phyloP scores from a whole-genome alignment of 2,888 invertebrate genomes.

The Iphiclides podalirius region DNA sequence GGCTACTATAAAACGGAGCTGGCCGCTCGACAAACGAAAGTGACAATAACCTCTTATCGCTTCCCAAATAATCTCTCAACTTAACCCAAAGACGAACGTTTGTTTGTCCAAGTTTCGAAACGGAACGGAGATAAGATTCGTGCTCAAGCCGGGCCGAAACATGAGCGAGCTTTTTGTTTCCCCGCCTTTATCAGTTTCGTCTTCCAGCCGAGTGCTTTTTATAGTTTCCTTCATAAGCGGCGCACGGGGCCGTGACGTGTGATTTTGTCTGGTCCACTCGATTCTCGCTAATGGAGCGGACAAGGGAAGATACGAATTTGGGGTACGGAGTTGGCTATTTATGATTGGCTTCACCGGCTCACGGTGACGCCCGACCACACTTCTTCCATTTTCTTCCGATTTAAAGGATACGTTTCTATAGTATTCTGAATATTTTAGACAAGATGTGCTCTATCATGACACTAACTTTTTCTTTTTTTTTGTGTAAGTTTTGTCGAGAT shows the following conservation, averaged over 20 bases:
- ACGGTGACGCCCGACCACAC: too few relatives aligned
- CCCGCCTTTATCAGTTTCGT: constrained; percentile 13
- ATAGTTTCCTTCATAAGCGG: constrained; percentile 22
- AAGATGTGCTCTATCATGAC: too few relatives aligned
- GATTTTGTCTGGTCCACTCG: constrained; percentile 16
- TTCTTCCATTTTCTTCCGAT: too few relatives aligned
- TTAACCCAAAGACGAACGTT: constrained; percentile 18
- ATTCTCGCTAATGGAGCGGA: constrained; percentile 15
- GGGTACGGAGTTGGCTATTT: constrained; percentile 10
- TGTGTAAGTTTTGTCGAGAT: too few relatives aligned
- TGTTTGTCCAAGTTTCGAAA: constrained; percentile 19
- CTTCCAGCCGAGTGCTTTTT: constrained; percentile 26
- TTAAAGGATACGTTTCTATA: too few relatives aligned
- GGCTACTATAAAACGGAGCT: too few relatives aligned
- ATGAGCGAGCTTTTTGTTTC: constrained; percentile 16
- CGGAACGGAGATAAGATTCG: constrained; percentile 13
- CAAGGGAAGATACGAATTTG: constrained; percentile 1
- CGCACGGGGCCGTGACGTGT: constrained; percentile 21
- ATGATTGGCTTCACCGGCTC: too few relatives aligned
- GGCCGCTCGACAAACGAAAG: constrained; percentile 16
- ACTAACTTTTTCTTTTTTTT: too few relatives aligned
- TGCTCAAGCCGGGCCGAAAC: not conserved
- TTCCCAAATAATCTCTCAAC: constrained; percentile 13
- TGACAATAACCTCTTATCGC: constrained; percentile 12
- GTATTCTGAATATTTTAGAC: too few relatives aligned